Evolutionary conservation across 2,797 vertebrate genomes (phyloP).

Genomic region (Sylvia borin): DNA sequence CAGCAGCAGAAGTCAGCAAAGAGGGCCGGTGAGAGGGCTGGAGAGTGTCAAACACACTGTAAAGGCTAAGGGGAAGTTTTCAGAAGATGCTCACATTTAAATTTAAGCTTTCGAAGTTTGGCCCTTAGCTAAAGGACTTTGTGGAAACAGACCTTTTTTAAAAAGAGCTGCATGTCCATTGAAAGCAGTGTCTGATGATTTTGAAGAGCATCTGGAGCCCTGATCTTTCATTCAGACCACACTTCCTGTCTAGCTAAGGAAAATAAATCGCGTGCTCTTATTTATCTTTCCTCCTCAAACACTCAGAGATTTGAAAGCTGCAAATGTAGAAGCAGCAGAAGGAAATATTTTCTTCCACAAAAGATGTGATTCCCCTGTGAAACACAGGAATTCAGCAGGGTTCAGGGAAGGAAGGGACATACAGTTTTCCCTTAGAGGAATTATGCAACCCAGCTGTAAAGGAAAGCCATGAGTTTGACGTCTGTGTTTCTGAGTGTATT

Average conservation of each 20-base stretch:
- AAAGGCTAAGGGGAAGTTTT: background rate
- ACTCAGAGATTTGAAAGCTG: background rate
- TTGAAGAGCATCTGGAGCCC: background rate
- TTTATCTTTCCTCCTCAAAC: slow-evolving; percentile 6
- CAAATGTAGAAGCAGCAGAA: background rate
- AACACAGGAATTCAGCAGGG: background rate
- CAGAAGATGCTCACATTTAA: background rate
- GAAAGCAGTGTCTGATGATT: background rate
- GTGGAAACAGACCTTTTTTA: background rate
- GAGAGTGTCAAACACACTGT: background rate
- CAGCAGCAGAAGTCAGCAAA: background rate
- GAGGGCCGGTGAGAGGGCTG: background rate
- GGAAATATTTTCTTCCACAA: slow-evolving; percentile 10
- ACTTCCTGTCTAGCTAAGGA: background rate
- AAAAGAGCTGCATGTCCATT: background rate
- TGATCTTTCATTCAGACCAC: background rate
- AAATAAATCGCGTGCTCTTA: background rate
- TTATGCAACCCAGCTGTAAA: background rate
- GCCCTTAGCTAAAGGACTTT: background rate
- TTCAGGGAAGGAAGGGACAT: background rate
- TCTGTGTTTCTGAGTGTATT: background rate
- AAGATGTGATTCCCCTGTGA: background rate
- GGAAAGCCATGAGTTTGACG: background rate
- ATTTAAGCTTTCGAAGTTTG: background rate
- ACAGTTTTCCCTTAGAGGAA: background rate